Conservation (phyloP, 2,797 vertebrate genomes). For the Melopsittacus undulatus region DNA sequence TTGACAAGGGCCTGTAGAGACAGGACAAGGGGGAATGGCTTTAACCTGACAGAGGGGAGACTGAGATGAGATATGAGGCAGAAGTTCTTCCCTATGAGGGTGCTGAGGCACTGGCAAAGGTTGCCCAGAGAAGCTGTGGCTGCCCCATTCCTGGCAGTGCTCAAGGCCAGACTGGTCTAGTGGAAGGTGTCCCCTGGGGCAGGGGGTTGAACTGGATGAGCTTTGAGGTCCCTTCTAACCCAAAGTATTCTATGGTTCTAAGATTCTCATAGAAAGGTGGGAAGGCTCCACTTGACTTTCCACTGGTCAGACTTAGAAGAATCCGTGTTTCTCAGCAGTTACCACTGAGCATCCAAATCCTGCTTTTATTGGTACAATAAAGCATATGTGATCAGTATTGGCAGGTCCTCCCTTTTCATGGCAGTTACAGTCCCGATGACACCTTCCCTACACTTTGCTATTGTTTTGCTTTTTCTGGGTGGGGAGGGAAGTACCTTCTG, state of each 20-base stretch:
- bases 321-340: not conserved
- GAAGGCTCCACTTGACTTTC: not conserved
- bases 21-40: not conserved
- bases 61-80: not conserved
- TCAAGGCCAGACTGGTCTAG: not conserved
- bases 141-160: not conserved
- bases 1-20: not conserved
- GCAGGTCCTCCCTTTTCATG: not conserved
- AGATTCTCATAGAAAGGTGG: not conserved
- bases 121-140: not conserved
- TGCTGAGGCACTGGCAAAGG: not conserved
- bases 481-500: not conserved
- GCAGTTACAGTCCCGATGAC: accelerated
- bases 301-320: not conserved
- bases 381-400: accelerated
- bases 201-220: not conserved
- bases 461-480: accelerated
- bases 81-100: not conserved
- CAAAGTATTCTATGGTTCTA: not conserved
- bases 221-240: not conserved
- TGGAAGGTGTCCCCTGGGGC: not conserved
- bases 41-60: not conserved
- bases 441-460: accelerated
- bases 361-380: accelerated
- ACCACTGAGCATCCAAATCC: accelerated